Evolutionary conservation across 2,797 vertebrate species (phyloP), one percentile per base, ranked within the genome.

Genomic region (Pteropus rufus): DNA sequence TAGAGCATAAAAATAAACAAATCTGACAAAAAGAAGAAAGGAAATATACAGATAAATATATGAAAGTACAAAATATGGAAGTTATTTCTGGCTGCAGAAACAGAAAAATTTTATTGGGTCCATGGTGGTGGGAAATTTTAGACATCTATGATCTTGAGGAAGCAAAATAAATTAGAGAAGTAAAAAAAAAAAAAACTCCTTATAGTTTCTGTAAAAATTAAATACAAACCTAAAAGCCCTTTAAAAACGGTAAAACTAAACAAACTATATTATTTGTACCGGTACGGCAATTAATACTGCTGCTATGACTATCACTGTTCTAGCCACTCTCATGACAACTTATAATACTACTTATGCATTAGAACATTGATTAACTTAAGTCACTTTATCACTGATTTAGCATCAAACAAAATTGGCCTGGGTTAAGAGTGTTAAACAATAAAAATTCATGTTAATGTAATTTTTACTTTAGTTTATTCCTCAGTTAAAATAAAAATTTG

Each of bases 21-120:
- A 69, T 85, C 15, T 83, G 89, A 84, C 46, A 80, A 95, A 92
- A 89, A 11, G 4, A 82, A 88, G 26, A 80, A 93, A 94, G 15
- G 12, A 83, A 49, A 91, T 58, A 64, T 24, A 77, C 0, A 54
- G 75, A 85, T 54, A 58, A 87, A 87, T 67, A 24, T 80, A 80
- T 16, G n/a, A 34, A 86, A 56, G 10, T 72, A 4, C 12, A 70
- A 94, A 87, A 73, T 84, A 5, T 52, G 2, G 2, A 72, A 84
- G 46, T 15, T 69, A 82, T 54, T 91, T 95, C 85, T 69, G 41
- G 60, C 7, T 73, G 21, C 19, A 54, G 49, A 90, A 88, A 92
- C 24, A 41, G 23, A 89, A 92, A 67, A 54, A 1, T 18, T 62
- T 56, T 81, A 46, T 23, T 88, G 44, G 26, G 21, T 91, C 19